These are phyloP conservation scores for Ptychodera flava DNA, from an alignment of 35 echinoderm and acorn worm species.

Conservation along the genomic window DNA sequence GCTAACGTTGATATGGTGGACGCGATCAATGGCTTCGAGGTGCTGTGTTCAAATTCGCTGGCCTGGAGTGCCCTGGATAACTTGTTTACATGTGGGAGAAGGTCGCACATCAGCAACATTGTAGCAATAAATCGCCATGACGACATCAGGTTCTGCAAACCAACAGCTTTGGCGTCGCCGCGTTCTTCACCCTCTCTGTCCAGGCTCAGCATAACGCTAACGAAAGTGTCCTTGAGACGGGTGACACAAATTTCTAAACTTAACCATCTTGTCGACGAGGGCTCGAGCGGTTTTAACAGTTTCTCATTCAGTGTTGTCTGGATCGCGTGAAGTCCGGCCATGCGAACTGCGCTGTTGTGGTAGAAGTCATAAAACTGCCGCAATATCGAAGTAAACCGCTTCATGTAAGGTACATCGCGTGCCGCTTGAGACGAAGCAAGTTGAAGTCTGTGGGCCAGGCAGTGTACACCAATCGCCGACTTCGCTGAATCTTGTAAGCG, in stretches of 20 bases:
- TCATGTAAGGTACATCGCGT: slow-evolving; percentile 19
- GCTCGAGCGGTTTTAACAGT: background rate
- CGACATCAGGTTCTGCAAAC: background rate
- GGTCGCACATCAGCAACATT: slow-evolving; percentile 10
- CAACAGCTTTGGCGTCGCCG: slow-evolving; percentile 3
- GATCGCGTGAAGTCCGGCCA: slow-evolving; percentile 21
- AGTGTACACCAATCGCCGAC: slow-evolving; percentile 30
- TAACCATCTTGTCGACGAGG: slow-evolving; percentile 12
- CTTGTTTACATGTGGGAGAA: slow-evolving; percentile 10
- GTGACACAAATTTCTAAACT: background rate
- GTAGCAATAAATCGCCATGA: slow-evolving; percentile 10
- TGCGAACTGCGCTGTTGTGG: slow-evolving; percentile 31
- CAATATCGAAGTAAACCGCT: slow-evolving; percentile 30
- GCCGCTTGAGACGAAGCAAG: slow-evolving; percentile 33
- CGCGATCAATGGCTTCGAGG: background rate
- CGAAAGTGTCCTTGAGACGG: background rate
- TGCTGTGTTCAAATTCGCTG: background rate
- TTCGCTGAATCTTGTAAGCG: slow-evolving; percentile 32
- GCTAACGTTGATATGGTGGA: slow-evolving; percentile 32
- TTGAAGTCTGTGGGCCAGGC: slow-evolving; percentile 18
- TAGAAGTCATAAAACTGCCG: slow-evolving; percentile 39
- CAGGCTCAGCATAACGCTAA: background rate
- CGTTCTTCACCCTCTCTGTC: background rate
- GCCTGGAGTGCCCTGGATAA: slow-evolving; percentile 9
- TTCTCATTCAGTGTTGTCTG: slow-evolving; percentile 19